Percentiles rank a stretch among this genome's conserved stretches.
Conservation (phyloP, 2,888 invertebrate species). For the Plusia festucae region DNA sequence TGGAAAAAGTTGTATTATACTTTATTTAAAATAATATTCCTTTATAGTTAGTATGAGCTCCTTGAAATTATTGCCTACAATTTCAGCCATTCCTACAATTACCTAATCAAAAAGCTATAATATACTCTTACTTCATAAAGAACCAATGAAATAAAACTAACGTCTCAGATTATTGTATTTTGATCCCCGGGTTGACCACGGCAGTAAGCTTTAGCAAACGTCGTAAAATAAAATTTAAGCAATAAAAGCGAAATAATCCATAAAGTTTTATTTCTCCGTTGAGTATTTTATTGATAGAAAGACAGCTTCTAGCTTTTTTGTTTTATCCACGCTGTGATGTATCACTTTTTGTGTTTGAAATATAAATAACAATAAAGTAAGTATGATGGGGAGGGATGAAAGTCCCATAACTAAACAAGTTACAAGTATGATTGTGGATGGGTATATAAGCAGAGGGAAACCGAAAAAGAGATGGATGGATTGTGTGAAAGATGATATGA, state of each 20-base stretch:
- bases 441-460: no score
- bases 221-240: constrained; percentile 47
- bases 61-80: no score
- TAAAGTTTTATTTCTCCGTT: constrained; percentile 44
- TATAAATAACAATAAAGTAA: no score
- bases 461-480: no score
- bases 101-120: not conserved
- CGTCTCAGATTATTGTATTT: constrained; percentile 35
- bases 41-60: no score
- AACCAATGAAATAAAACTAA: constrained; percentile 37
- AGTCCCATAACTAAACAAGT: no score
- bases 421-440: no score
- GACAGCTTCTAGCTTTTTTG: constrained; percentile 5
- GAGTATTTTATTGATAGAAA: constrained; percentile 35
- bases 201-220: constrained; percentile 32
- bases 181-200: constrained; percentile 38
- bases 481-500: no score
- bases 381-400: no score
- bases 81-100: not conserved
- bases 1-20: no score
- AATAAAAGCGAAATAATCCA: constrained; percentile 49
- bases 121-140: not conserved
- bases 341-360: not conserved
- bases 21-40: no score
- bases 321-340: not conserved